These are phyloP conservation scores for Bubo bubo DNA, from an alignment of 2,113 vertebrate genomes.

Conservation along the genomic window DNA sequence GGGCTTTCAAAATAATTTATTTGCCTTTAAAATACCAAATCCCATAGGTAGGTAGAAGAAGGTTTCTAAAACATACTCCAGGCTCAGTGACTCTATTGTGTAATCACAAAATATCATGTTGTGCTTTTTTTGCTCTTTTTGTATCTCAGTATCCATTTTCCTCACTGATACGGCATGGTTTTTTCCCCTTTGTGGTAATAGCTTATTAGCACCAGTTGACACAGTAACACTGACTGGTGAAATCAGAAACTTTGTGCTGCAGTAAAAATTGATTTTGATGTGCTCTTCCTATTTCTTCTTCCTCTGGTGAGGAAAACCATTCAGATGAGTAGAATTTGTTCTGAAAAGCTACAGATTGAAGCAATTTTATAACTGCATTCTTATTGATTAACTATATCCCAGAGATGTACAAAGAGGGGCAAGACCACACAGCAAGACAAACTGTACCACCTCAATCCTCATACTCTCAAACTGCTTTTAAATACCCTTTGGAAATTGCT, in stretches of 20 bases:
- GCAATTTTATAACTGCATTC: slow-evolving; percentile 14
- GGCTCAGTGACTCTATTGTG: neutral
- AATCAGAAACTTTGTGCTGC: neutral
- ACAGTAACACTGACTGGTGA: neutral
- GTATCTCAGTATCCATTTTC: neutral
- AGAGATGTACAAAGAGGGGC: neutral
- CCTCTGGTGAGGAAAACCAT: neutral
- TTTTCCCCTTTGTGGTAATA: neutral
- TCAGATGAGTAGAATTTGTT: neutral
- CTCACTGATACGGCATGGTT: neutral
- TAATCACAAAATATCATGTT: neutral
- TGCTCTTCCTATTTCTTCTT: neutral
- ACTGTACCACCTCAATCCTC: neutral
- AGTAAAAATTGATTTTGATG: neutral
- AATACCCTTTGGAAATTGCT: slow-evolving; percentile 21
- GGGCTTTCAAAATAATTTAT: neutral
- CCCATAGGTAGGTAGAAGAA: neutral
- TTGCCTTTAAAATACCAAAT: neutral
- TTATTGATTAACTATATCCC: neutral
- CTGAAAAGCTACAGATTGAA: neutral
- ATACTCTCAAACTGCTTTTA: slow-evolving; percentile 20
- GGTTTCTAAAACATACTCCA: neutral
- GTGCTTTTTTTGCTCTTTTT: neutral
- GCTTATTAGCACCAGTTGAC: neutral
- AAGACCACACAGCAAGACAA: slow-evolving; percentile 19